Evolutionary conservation across 2,113 vertebrate genomes (phyloP).

Genomic region (Peromyscus californicus): DNA sequence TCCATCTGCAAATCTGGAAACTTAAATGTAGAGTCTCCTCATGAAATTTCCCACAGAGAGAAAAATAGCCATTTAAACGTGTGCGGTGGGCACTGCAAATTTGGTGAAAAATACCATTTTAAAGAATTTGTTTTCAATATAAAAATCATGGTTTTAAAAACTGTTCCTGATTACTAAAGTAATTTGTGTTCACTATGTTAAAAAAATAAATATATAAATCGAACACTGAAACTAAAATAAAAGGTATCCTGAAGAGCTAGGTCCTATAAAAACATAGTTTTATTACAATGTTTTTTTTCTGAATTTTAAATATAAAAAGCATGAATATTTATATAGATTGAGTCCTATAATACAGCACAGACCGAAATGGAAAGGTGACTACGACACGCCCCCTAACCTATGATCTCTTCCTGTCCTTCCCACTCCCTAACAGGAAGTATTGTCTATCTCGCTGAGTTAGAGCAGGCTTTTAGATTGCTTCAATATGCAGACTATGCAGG

Average conservation of each 20-base stretch:
- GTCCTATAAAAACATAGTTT: neutral
- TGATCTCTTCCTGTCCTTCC: neutral
- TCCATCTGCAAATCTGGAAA: slow-evolving; percentile 70
- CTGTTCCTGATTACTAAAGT: slow-evolving; percentile 44
- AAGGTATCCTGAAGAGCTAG: neutral
- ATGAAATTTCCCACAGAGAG: slow-evolving; percentile 58
- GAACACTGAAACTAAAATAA: slow-evolving; percentile 36
- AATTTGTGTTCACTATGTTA: slow-evolving; percentile 27
- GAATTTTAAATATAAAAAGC: slow-evolving; percentile 31
- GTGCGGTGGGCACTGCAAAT: neutral
- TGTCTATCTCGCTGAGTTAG: neutral
- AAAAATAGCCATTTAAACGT: slow-evolving; percentile 26
- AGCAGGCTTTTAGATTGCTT: neutral
- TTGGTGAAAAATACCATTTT: slow-evolving; percentile 33
- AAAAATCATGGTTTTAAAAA: slow-evolving; percentile 35
- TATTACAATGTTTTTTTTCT: neutral
- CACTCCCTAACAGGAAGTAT: neutral
- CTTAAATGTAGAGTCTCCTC: slow-evolving; percentile 49
- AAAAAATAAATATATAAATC: neutral
- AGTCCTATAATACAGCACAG: neutral
- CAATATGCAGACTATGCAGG: neutral
- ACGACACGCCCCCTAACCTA: neutral
- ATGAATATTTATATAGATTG: neutral
- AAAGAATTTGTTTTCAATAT: neutral
- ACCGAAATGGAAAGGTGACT: neutral